Conservation (phyloP, 1,140 invertebrate genomes). For the Eurytemora carolleeae region DNA sequence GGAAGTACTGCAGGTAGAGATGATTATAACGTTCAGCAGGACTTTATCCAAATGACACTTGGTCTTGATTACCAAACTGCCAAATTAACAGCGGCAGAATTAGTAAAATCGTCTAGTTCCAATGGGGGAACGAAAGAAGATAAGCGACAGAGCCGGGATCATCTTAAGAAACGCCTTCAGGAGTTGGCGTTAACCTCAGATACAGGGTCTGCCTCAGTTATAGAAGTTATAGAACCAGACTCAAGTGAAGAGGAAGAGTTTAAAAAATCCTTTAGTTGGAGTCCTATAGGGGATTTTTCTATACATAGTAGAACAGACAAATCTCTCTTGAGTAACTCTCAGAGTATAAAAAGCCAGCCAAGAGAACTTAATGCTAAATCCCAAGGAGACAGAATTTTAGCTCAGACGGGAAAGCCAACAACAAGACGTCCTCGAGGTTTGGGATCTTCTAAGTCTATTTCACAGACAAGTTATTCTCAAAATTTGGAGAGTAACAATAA, state of each 20-base stretch:
- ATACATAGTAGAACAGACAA: too few species aligned
- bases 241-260: constrained; percentile 17
- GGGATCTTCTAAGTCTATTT: too few species aligned
- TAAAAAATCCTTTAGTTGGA: constrained; percentile 6
- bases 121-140: neutral
- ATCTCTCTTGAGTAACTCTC: too few species aligned
- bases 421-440: too few species aligned
- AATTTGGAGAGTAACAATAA: too few species aligned
- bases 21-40: neutral
- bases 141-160: neutral
- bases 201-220: constrained; percentile 21
- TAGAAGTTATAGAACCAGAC: constrained; percentile 23
- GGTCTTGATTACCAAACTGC: neutral
- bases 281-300: too few species aligned
- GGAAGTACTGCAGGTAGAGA: neutral
- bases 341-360: too few species aligned
- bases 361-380: too few species aligned
- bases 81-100: neutral
- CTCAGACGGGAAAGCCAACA: too few species aligned
- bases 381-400: too few species aligned
- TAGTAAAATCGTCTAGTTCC: neutral
- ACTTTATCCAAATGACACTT: too few species aligned
- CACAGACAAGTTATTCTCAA: too few species aligned
- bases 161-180: neutral
- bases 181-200: constrained; percentile 18